Base-by-base conservation (phyloP, 2,113 vertebrate species). In the Lipophrys pholis region DNA sequence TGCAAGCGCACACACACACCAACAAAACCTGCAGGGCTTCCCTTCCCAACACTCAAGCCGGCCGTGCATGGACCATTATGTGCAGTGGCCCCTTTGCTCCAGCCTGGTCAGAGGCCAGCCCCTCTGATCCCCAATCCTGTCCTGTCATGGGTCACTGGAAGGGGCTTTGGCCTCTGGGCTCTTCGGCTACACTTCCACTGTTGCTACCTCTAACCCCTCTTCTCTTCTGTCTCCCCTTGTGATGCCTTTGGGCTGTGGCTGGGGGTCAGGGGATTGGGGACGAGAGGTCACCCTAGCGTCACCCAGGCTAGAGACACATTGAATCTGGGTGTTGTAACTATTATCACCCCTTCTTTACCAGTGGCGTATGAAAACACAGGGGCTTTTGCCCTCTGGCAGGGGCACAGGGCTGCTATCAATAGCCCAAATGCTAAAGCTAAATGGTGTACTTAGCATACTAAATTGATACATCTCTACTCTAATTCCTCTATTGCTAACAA, bases 111-210 rank as follows among this genome's bases (percentile, higher is more conserved):
- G 93, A 93, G 94, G 93, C 91, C 92, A 91, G 88, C 48, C 93
- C 91, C 93, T 95, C 91, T 93, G 93, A 95, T 91, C 91, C 92
- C 89, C 94, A 96, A 96, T 93, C 90, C 93, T 93, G 94, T 93
- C 94, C 87, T 93, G 93, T 93, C 94, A 96, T 93, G 97, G 97
- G 96, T 99, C 96, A 98, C 54, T 92, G 95, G 91, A 94, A 91
- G 92, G 93, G 93, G 93, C 93, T 93, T 88, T 86, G 83, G 92
- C 94, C 95, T 91, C 94, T 94, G 92, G 92, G 76, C 80, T 90
- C 69, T 84, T 69, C 74, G 54, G 80, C 89, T 89, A 75, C 85
- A 88, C 88, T 91, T 93, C 89, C 90, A 91, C 87, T 85, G 84
- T 86, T 83, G 87, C 88, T 75, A 80, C 73, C 60, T 76, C 87